Base-by-base conservation (phyloP, 1,140 invertebrate species). In the Nixonia krombeini region DNA sequence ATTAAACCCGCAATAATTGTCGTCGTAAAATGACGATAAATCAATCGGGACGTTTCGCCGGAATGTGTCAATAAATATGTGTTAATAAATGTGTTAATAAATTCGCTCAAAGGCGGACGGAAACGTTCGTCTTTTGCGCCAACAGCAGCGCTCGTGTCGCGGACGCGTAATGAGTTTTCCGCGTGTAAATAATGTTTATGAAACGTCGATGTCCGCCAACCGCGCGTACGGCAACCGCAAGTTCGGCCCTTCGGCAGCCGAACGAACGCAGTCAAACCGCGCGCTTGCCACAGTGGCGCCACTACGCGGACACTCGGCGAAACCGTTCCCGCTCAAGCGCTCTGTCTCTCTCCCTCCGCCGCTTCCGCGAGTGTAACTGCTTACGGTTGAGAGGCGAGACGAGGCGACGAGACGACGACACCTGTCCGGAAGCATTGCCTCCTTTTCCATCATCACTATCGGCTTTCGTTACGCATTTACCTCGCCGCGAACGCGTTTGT, bases 391-490 rank as follows among this genome's bases (percentile, higher is more conserved):
- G 12, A 38, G 8, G 15, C n/a, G n/a, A n/a, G n/a, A n/a, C n/a
- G n/a, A n/a, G n/a, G n/a, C n/a, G n/a, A n/a, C n/a, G n/a, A 63
- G 45, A 31, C 56, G 61, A 26, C 29, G 65, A 74, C 78, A 79
- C 74, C 74, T 80, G 78, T 76, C 76, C 73, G 76, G 76, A 80
- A 78, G 61, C 64, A 57, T 42, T 59, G 56, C 26, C 53, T 59
- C 51, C 45, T 62, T 55, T 31, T 13, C 31, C 37, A 23, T 8
- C 21, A 15, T 7, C 28, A 33, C 33, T 44, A 33, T 51, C 51
- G 50, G 52, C 47, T 58, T 56, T 55, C 46, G 46, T 35, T 21
- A n/a, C n/a, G n/a, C n/a, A n/a, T n/a, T n/a, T n/a, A n/a, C n/a
- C n/a, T n/a, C n/a, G n/a, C n/a, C n/a, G n/a, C n/a, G n/a, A n/a